phyloP scores from a whole-genome alignment of 2,113 vertebrate genomes.

The Brachyhypopomus occidentalis region DNA sequence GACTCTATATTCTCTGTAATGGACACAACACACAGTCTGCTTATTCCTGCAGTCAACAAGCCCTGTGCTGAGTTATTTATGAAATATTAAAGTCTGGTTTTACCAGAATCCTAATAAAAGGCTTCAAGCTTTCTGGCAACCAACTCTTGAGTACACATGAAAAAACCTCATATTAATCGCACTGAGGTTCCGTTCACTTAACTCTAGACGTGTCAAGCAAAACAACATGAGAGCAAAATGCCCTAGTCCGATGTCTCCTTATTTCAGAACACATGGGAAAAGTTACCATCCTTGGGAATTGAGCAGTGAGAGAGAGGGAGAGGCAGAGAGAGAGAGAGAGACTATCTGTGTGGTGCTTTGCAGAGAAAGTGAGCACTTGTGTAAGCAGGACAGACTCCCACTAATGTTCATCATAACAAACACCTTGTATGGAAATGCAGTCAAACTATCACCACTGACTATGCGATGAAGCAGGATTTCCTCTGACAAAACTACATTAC shows the following conservation, averaged over 20 bases:
- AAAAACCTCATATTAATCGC: not conserved
- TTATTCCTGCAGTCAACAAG: not conserved
- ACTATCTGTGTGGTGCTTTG: slow-evolving; percentile 21
- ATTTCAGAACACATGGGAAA: not conserved
- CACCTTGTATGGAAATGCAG: slow-evolving; percentile 44
- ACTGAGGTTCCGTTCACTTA: not conserved
- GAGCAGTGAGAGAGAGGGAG: not conserved
- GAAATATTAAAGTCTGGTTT: slow-evolving; percentile 1
- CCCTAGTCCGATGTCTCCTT: not conserved
- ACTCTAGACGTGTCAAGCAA: not conserved
- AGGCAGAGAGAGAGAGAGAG: no score
- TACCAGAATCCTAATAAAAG: not conserved
- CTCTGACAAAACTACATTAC: not conserved
- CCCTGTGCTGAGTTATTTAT: not conserved
- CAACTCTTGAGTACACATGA: not conserved
- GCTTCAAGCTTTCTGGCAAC: not conserved
- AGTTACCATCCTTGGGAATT: not conserved
- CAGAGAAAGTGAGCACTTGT: slow-evolving; percentile 34
- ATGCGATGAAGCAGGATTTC: not conserved
- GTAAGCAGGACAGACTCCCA: slow-evolving; percentile 14
- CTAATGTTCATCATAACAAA: slow-evolving; percentile 43
- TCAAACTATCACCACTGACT: not conserved
- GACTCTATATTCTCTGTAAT: not conserved
- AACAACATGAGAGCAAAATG: not conserved
- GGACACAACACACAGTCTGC: not conserved